Evolutionary conservation across 2,113 vertebrate genomes (phyloP), one percentile per base, ranked within the genome.

Genomic region (Neolamprologus variostigma): DNA sequence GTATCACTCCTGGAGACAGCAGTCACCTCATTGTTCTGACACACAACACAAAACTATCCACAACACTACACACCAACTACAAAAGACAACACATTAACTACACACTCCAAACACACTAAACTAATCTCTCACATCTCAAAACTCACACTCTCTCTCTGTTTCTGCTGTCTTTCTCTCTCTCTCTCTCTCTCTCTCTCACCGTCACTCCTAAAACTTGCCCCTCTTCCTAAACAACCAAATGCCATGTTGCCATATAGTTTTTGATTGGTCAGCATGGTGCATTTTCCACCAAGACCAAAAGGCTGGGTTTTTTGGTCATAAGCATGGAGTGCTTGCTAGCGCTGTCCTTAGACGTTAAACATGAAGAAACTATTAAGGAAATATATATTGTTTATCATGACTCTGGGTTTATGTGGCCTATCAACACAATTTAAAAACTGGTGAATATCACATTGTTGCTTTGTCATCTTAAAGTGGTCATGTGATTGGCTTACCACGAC

Each of bases 311-410:
- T 53, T 53, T 53, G 19, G 5, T 53, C 51, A 11, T 53, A 53
- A 11, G 5, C 51, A 53, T 0, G 0, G 51, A 6, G 51, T 53
- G 9, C 51, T 53, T 6, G 19, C 51, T 53, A 6, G 5, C 5
- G 19, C n/a, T 53, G n/a, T 53, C 2, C 51, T 53, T 53, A 11
- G 51, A 53, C 9, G 0, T 0, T 21, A 53, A 53, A 53, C 2
- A 0, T 21, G 51, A 54, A 0, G 1, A 54, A 21, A 54, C n/a
- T 54, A 11, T 54, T 54, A 0, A 54, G n/a, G 10, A 12, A 21
- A 21, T 54, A 21, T 21, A 54, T 54, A 12, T 12, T 53, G 51
- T 21, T 53, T 54, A 3, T 21, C n/a, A 12, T 21, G 51, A 54
- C 51, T 54, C n/a, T 54, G 51, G 51, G 11, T 54, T 54, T 12